Percentiles rank a stretch among this genome's conserved stretches.
These are phyloP conservation scores for Tragopan temminckii DNA, from an alignment of 2,797 vertebrate genomes.

Conservation along the genomic window DNA sequence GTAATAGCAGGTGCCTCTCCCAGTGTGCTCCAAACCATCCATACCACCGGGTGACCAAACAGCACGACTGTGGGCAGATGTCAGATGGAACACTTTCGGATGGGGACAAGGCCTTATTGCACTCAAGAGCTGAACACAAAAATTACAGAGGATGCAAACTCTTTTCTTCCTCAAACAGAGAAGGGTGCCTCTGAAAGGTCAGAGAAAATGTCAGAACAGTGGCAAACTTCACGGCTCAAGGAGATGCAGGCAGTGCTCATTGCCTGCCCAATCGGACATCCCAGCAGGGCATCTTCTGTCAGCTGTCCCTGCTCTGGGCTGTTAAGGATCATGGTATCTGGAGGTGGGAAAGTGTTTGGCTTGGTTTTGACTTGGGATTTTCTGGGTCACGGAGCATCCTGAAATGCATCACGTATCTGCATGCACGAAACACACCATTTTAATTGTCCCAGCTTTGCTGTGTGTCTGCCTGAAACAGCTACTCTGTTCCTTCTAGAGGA, in stretches of 20 bases:
- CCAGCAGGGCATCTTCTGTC: background rate
- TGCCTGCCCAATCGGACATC: background rate
- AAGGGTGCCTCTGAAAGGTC: background rate
- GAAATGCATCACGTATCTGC: background rate
- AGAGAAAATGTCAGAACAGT: background rate
- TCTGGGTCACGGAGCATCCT: background rate
- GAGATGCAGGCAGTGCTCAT: background rate
- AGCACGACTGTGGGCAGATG: background rate
- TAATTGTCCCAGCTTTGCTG: background rate
- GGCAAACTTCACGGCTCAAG: rapidly evolving
- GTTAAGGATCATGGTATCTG: background rate
- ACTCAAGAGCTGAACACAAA: background rate
- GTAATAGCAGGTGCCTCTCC: background rate
- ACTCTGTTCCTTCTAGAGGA: background rate
- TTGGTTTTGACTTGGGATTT: background rate
- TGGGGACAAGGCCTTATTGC: background rate
- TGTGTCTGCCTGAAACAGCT: background rate
- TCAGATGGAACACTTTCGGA: background rate
- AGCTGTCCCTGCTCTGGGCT: background rate
- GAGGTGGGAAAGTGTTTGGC: background rate
- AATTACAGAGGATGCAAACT: background rate
- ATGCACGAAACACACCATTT: background rate
- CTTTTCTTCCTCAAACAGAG: background rate
- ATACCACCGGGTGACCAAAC: background rate
- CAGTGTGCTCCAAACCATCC: background rate